These are phyloP conservation scores for Aphaenogaster floridana DNA, from an alignment of 1,140 invertebrate genomes.

Conservation along the genomic window DNA sequence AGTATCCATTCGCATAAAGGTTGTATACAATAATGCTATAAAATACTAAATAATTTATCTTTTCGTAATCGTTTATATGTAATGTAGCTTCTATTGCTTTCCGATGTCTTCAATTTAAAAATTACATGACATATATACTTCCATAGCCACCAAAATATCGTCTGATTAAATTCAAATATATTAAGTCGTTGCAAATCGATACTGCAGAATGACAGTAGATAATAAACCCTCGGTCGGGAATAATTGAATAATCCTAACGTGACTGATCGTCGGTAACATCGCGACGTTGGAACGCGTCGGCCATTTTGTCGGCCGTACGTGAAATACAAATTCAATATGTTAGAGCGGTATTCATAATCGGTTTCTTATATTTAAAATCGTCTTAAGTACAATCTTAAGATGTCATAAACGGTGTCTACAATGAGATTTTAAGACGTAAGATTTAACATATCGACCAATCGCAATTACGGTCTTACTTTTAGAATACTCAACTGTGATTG, in stretches of 20 bases:
- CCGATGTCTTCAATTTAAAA: neutral
- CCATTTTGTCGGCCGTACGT: neutral
- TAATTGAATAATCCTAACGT: neutral
- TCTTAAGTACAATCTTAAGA: too few species aligned
- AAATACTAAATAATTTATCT: too few species aligned
- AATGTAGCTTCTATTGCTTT: neutral
- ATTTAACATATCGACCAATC: too few species aligned
- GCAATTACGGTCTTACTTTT: too few species aligned
- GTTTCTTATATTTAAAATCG: too few species aligned
- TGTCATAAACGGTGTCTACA: too few species aligned
- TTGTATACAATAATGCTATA: too few species aligned
- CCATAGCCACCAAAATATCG: neutral
- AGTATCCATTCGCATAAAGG: too few species aligned
- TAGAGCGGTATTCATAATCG: too few species aligned
- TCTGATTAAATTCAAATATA: neutral
- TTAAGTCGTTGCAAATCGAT: neutral
- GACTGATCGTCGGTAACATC: slow-evolving; percentile 7
- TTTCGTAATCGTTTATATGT: too few species aligned
- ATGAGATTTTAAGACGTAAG: too few species aligned
- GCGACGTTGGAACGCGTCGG: neutral
- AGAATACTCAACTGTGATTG: too few species aligned
- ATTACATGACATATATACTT: neutral
- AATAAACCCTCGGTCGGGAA: neutral
- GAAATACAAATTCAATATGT: neutral
- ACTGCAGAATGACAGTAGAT: neutral